Evolutionary conservation across 2,113 vertebrate species (phyloP), one percentile per base, ranked within the genome.

Genomic region (Plectropomus leopardus): DNA sequence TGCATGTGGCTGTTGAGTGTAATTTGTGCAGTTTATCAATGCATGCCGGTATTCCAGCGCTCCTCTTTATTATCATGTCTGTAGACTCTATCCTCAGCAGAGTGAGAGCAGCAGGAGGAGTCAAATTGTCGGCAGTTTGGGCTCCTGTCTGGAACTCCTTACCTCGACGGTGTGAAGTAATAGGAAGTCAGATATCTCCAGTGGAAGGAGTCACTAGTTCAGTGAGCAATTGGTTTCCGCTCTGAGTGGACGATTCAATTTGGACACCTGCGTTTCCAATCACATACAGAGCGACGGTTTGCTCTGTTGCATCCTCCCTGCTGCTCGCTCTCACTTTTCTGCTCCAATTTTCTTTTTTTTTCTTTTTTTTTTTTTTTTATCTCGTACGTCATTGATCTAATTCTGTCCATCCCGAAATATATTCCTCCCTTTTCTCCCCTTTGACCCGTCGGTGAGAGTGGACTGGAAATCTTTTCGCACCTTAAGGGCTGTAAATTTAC

Each of bases 191-290:
- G 75, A 73, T 58, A 75, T 53, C 16, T n/a, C 28, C 58, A 14
- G 74, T n/a, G 47, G 64, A 47, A 60, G 34, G 61, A 65, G 57
- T 73, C 53, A 32, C 57, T 36, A 23, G 40, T 74, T 90, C 70
- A 66, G 7, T 36, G 28, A 82, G 80, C 77, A 70, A 64, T 76
- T 76, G 47, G 67, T 78, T 86, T 87, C 77, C 9, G 17, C 66
- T 70, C 74, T n/a, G 63, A 86, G 74, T 47, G 44, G 40, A 61
- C 16, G 10, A 24, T 79, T 92, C 63, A 72, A 40, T 88, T 85
- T 84, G 55, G 51, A 75, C 57, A 73, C 57, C 66, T 65, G 59
- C 48, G 21, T 73, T 89, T 82, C 68, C 63, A 77, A 71, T 86
- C 70, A 42, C 15, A 1, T 30, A 3, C 10, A 34, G 53, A 58